phyloP scores from a whole-genome alignment of 1,140 invertebrate species.

The Temnothorax curvispinosus region DNA sequence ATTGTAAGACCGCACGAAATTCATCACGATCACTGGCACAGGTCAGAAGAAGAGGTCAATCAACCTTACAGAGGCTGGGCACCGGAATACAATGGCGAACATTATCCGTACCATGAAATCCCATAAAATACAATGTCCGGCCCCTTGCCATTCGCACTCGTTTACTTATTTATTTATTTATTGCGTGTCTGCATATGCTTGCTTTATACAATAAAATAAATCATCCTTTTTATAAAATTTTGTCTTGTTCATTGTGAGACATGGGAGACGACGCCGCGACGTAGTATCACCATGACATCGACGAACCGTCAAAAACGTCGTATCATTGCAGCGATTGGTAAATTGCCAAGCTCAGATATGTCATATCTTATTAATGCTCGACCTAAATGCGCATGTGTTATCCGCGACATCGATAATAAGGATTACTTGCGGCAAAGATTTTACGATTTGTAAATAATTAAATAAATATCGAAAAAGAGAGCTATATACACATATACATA shows the following conservation, averaged over 20 bases:
- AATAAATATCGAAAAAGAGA: conserved; percentile 53
- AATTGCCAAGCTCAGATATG: background rate
- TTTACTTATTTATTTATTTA: conserved; percentile 75
- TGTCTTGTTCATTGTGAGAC: background rate
- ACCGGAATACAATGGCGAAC: conserved; percentile 79
- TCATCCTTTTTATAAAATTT: conserved; percentile 18
- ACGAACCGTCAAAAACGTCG: background rate
- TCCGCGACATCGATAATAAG: background rate
- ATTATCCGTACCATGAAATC: conserved; percentile 81
- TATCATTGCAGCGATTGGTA: background rate
- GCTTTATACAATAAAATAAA: conserved; percentile 43
- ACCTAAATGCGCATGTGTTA: background rate
- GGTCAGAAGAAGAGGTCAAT: conserved; percentile 82
- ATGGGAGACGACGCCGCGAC: background rate
- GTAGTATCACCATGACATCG: background rate
- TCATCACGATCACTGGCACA: conserved; percentile 85
- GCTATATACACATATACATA: conserved; percentile 9
- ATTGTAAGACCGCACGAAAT: conserved; percentile 84
- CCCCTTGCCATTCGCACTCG: conserved; percentile 40
- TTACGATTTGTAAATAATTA: conserved; percentile 45
- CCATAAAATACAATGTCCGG: conserved; percentile 66
- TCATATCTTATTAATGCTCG: background rate
- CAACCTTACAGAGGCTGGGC: conserved; percentile 82
- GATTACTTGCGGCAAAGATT: background rate
- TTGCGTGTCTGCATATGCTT: conserved; percentile 23